Base-by-base conservation (phyloP, 2,888 invertebrate species). In the Phyto melanocephala region DNA sequence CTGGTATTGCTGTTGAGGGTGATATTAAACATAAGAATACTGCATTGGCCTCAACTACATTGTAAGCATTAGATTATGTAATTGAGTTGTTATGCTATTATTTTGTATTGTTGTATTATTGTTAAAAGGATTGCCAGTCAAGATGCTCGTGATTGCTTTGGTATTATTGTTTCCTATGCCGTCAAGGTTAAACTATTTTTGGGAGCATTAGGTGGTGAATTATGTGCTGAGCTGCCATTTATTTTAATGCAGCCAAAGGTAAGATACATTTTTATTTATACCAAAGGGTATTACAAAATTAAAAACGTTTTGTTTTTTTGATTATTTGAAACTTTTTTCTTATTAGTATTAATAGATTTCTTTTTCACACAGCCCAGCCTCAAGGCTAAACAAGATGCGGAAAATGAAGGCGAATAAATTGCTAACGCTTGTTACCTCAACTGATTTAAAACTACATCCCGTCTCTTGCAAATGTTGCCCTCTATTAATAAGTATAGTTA, bases 161-260 rank as follows among this genome's bases (percentile, higher is more conserved):
- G 98, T 80, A 98, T 98, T 87, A 95, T 98, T 85, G 98, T 99
- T 11, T 98, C 97, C 47, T 99, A 99, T 93, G 96, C 96, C 75
- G 97, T 97, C 45, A 98, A 98, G 92, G 97, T 98, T 67, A 97
- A 98, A 92, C 93, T 99, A 65, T 97, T 97, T 91, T 93, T 99
- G 85, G 98, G 97, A 20, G 97, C 98, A 60, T 93, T 98, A 85
- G 97, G 96, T 80, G 98, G 98, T 5, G 98, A 98, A 92, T 92
- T 99, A 58, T 94, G 96, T 33, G 98, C 98, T 3, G 97, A 97
- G 91, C 92, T 98, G 88, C 98, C 98, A 50, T 97, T 98, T 92
- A 95, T 97, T 84, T 92, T 98, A 85, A 97, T 97, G 95, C 97
- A 97, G 90, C 96, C 97, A 54, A 97, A 96, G 93, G 95, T 95